Base-by-base conservation (phyloP, 2,888 invertebrate species). In the Hirtodrosophila histrioides region DNA sequence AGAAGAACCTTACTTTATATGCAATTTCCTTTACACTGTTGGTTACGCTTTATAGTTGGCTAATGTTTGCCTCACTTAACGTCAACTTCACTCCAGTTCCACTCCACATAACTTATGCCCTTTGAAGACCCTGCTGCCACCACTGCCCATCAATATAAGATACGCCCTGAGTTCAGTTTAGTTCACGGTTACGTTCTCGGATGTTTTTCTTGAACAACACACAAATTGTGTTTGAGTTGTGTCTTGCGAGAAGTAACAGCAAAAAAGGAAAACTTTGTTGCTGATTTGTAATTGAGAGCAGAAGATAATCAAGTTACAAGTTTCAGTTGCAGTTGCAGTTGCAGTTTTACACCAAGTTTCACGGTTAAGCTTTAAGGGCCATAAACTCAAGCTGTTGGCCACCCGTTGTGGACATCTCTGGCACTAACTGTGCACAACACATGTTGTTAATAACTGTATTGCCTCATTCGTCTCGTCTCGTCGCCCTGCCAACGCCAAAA, bases 381-480 rank as follows among this genome's bases (percentile, higher is more conserved):
- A 74, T 71, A 68, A 74, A 53, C 53, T 44, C 55, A 67, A 71
- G 55, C 64, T 69, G 17, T 17, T 17, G 17, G 17, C 17, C 17
- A 17, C 17, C 17, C 17, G 78, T 58, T 72, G 58, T 41, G 56
- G 56, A 48, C 51, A 35, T 33, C 29, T 43, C 17, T 17, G 17
- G 17, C 17, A 17, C 17, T 17, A 17, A 17, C n/a, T 54, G 27
- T 51, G 46, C 41, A 67, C 48, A 83, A 66, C 84, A 81, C 61
- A 86, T 86, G 77, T 63, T 84, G 74, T 80, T 81, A 81, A 86
- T 86, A 86, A 86, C 87, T 64, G 43, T 39, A 64, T 73, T 71
- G 17, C 17, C 17, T 17, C 17, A 17, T 17, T 17, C 17, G n/a
- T n/a, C n/a, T n/a, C n/a, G n/a, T n/a, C n/a, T n/a, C n/a, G 17